These are phyloP conservation scores for Saturnia pavonia DNA, from an alignment of 2,888 invertebrate species.

Conservation along the genomic window DNA sequence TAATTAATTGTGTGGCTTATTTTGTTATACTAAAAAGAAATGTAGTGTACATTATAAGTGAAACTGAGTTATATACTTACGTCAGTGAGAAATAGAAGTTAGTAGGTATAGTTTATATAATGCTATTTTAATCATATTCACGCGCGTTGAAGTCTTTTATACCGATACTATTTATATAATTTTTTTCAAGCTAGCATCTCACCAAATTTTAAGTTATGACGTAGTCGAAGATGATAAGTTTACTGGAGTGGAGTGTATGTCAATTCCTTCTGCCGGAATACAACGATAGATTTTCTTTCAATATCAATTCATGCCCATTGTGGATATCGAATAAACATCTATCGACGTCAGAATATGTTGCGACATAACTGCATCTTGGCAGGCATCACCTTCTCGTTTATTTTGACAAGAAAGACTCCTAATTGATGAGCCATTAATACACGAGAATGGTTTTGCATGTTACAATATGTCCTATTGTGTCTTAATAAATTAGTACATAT, in stretches of 20 bases:
- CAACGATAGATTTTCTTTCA: not conserved
- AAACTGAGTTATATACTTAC: not conserved
- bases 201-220: not conserved
- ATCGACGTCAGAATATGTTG: too few species aligned
- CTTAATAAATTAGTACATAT: too few species aligned
- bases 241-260: not conserved
- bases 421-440: too few species aligned
- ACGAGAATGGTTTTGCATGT: too few species aligned
- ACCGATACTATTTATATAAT: not conserved
- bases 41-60: not conserved
- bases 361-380: too few species aligned
- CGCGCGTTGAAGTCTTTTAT: slow-evolving; percentile 10
- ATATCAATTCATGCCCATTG: not conserved
- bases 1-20: not conserved
- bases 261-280: not conserved
- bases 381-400: too few species aligned
- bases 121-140: not conserved
- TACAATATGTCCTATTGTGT: too few species aligned
- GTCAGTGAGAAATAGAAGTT: not conserved
- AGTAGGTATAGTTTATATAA: not conserved
- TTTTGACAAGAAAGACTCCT: too few species aligned
- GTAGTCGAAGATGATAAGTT: not conserved
- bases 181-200: not conserved
- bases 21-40: not conserved
- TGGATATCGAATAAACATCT: not conserved